Conservation (phyloP, 1,140 invertebrate species). For the Parasteatoda tepidariorum region DNA sequence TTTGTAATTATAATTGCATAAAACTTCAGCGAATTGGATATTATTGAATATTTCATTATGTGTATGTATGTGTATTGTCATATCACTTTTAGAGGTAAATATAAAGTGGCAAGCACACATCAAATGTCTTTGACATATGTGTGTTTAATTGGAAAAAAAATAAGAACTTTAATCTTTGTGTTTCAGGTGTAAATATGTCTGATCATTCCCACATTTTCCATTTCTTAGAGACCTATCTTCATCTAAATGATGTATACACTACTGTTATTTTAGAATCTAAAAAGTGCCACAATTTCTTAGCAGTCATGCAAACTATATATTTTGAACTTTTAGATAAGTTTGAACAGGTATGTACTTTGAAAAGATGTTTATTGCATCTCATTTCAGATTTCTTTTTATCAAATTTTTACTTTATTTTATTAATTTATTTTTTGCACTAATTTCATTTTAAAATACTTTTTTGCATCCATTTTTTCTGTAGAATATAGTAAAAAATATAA, state of each 20-base stretch:
- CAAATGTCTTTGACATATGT: not conserved
- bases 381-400: not conserved
- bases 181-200: constrained; percentile 39
- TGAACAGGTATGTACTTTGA: not conserved
- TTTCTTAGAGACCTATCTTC: not conserved
- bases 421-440: not conserved
- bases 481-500: not conserved
- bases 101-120: not conserved
- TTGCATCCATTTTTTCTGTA: not conserved
- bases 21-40: no score
- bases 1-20: no score
- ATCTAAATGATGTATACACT: not conserved
- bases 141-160: not conserved
- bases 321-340: constrained; percentile 7
- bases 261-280: constrained; percentile 21
- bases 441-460: not conserved
- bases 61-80: no score
- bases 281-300: constrained; percentile 1
- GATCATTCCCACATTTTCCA: constrained; percentile 21
- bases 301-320: constrained; percentile 3
- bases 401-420: not conserved
- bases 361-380: not conserved
- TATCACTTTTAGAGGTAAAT: no score
- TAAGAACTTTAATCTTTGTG: not conserved
- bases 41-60: no score